Conservation (phyloP, 1,140 invertebrate genomes). For the Apis florea region DNA sequence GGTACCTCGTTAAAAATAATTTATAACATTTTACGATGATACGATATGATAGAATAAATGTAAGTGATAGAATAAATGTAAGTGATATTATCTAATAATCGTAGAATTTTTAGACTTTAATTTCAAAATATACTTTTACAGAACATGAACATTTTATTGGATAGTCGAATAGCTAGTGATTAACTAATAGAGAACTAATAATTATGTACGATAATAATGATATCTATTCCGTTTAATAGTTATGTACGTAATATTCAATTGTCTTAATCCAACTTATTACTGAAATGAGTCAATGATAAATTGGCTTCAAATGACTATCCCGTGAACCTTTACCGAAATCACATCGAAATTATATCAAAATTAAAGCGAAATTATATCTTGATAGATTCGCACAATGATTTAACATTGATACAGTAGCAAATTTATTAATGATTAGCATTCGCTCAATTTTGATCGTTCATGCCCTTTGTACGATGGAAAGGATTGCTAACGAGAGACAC, state of each 20-base stretch:
- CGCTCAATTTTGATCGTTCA: not conserved
- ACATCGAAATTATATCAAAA: not conserved
- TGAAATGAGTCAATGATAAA: conserved; percentile 12
- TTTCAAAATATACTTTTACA: conserved; percentile 34
- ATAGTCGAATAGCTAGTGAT: conserved; percentile 42
- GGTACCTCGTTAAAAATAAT: not conserved
- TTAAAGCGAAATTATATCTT: not conserved
- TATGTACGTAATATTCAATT: not conserved
- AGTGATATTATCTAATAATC: too few relatives aligned
- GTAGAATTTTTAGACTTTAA: too few relatives aligned
- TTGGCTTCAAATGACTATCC: not conserved
- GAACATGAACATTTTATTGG: not conserved
- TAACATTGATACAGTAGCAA: not conserved
- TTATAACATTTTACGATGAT: too few relatives aligned
- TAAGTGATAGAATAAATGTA: too few relatives aligned
- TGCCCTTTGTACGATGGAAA: not conserved
- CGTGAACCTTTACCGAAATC: too few relatives aligned
- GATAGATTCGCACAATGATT: not conserved
- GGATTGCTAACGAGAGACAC: not conserved
- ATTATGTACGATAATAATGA: not conserved
- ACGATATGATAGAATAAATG: too few relatives aligned
- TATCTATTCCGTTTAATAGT: conserved; percentile 3
- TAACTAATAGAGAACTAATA: conserved; percentile 25
- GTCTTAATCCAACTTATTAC: conserved; percentile 33
- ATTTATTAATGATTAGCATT: not conserved